These are phyloP conservation scores for Amniataba percoides DNA, from an alignment of 2,797 vertebrate species.

Conservation along the genomic window DNA sequence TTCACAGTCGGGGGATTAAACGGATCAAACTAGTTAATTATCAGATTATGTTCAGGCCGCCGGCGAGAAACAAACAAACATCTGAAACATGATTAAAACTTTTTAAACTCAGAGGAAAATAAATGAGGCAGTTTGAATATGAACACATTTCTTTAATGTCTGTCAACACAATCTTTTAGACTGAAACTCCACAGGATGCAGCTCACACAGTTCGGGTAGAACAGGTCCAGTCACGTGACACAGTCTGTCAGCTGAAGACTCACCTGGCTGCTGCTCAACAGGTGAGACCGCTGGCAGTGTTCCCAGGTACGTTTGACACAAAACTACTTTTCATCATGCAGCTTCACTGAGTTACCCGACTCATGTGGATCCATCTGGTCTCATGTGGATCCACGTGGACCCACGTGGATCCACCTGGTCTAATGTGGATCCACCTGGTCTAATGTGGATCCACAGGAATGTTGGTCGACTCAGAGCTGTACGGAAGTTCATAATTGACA, in stretches of 20 bases:
- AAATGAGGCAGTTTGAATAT: not conserved
- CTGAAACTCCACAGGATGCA: constrained; percentile 73
- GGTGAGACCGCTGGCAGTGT: constrained; percentile 45
- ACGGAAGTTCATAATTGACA: constrained; percentile 32
- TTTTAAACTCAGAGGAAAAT: not conserved
- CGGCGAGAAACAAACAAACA: too few relatives aligned
- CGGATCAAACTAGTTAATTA: too few relatives aligned
- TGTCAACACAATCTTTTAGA: constrained; percentile 77
- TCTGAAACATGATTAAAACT: not conserved
- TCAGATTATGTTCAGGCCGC: not conserved
- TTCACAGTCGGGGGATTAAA: too few relatives aligned
- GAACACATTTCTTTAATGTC: constrained; percentile 80
- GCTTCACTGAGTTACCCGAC: constrained; percentile 13
- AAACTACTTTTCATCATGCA: constrained; percentile 4
- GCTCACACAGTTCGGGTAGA: constrained; percentile 56
- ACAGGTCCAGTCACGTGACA: constrained; percentile 51
- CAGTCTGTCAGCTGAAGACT: constrained; percentile 8
- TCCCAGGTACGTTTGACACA: constrained; percentile 16
- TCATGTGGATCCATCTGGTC: constrained; percentile 10
- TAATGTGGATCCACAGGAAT: too few relatives aligned
- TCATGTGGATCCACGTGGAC: constrained; percentile 11
- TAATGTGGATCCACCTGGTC: constrained; percentile 12
- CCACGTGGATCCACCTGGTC: constrained; percentile 9
- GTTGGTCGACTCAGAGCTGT: constrained; percentile 12
- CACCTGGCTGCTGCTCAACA: constrained; percentile 36